phyloP scores from a whole-genome alignment of 2,888 invertebrate genomes.

The Ephialtes manifestator region DNA sequence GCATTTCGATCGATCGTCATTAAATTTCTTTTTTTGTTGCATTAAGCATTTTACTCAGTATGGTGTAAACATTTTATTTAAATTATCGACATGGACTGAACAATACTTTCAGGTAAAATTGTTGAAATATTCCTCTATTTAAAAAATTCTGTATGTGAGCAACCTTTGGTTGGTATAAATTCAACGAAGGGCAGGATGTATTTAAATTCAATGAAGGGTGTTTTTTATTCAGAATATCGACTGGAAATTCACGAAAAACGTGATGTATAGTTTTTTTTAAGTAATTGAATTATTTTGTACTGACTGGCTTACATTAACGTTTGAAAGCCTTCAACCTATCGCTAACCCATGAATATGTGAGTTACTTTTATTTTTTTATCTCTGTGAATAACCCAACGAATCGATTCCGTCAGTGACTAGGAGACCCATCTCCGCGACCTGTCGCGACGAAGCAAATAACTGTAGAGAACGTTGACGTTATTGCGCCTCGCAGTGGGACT shows the following conservation, averaged over 20 bases:
- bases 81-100: too few species aligned
- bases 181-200: background rate
- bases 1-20: too few species aligned
- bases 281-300: background rate
- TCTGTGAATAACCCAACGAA: conserved; percentile 16
- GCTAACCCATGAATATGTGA: background rate
- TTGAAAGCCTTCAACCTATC: background rate
- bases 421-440: conserved; percentile 27
- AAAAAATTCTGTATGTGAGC: background rate
- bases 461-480: conserved; percentile 35
- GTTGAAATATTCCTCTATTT: background rate
- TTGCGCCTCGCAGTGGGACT: conserved; percentile 18
- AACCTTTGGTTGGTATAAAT: background rate
- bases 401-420: conserved; percentile 21
- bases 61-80: too few species aligned
- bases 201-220: background rate
- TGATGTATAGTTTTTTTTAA: background rate
- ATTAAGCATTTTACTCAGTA: too few species aligned
- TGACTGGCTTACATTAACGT: background rate
- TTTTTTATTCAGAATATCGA: background rate
- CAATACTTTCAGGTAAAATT: background rate
- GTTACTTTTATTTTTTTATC: conserved; percentile 9
- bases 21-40: too few species aligned
- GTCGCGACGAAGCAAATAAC: conserved; percentile 32
- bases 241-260: background rate